Evolutionary conservation across 1,140 invertebrate genomes (phyloP).

Genomic region (Apis dorsata): DNA sequence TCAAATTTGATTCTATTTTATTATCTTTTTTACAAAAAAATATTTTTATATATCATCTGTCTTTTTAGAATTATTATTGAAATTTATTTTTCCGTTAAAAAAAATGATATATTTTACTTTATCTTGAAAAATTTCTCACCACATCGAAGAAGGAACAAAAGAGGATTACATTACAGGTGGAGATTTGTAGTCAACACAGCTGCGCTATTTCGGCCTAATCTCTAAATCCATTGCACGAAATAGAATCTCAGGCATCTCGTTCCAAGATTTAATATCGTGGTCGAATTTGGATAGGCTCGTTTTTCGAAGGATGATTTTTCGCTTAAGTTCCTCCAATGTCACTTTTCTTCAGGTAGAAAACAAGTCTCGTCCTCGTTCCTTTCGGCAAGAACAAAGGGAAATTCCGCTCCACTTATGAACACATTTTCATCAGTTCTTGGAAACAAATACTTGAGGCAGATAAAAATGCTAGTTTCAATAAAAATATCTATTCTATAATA

Average conservation of each 20-base stretch:
- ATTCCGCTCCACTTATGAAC: slow-evolving; percentile 70
- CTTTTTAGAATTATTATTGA: too few species aligned
- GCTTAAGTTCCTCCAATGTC: slow-evolving; percentile 68
- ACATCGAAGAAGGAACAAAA: neutral
- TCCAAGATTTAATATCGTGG: slow-evolving; percentile 3
- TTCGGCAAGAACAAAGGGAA: slow-evolving; percentile 69
- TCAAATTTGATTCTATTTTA: too few species aligned
- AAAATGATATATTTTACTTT: too few species aligned
- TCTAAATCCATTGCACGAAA: slow-evolving; percentile 42
- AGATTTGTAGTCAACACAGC: slow-evolving; percentile 38
- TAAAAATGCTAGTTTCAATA: too few species aligned
- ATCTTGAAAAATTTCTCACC: neutral
- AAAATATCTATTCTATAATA: too few species aligned
- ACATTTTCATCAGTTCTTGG: slow-evolving; percentile 67
- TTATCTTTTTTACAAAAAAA: too few species aligned
- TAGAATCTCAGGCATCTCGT: slow-evolving; percentile 30
- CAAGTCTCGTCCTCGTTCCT: slow-evolving; percentile 48
- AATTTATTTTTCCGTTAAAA: too few species aligned
- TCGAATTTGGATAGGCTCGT: slow-evolving; percentile 56
- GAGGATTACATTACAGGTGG: neutral
- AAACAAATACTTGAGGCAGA: slow-evolving; percentile 64
- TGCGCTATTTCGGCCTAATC: slow-evolving; percentile 5
- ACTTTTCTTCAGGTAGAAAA: slow-evolving; percentile 56
- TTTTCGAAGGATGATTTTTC: slow-evolving; percentile 66
- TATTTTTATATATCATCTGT: too few species aligned